Evolutionary conservation across 2,797 vertebrate genomes (phyloP), one percentile per base, ranked within the genome.

Genomic region (Champsocephalus esox): DNA sequence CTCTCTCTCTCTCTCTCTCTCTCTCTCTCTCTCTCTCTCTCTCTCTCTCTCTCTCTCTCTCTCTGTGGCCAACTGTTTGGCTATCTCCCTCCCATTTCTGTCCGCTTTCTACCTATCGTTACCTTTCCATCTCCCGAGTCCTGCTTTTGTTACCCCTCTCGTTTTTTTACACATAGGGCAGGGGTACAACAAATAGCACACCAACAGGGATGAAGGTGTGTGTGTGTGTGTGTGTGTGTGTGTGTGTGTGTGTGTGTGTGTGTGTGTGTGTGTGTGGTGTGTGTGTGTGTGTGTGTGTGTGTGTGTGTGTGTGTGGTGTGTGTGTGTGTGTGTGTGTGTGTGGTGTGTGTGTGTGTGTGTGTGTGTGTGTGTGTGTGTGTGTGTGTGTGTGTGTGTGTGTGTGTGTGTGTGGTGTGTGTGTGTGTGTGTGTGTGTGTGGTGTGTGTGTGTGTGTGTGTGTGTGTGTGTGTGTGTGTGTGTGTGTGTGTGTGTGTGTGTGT

Each of bases 111-210:
- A 44, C 66, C 32, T 62, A 59, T 67, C n/a, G 6, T 52, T 62
- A 52, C 44, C 19, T 56, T 34, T 51, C 28, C 28, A 28, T 28
- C 28, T 28, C 28, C 28, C 28, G 28, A 28, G 9, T 32, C 13
- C 58, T 72, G 38, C 28, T 0, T 51, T 58, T 44, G 9, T 70
- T 57, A 62, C 43, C 21, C 21, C 1, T 34, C 28, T 46, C n/a
- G 51, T 50, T 38, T 41, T 52, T 73, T 64, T 73, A 77, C 57
- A 54, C 49, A 72, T 66, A 60, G 66, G 28, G 54, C 51, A 61
- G 28, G 24, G 21, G 14, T 55, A 55, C 19, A 19, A 75, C 76
- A 80, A 70, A n/a, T 38, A 54, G 48, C 46, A 69, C 24, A 41
- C 55, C 41, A 63, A n/a, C 13, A 49, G 24, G n/a, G n/a, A n/a